Base-by-base conservation (phyloP, 1,140 invertebrate species). In the Pissodes strobi region DNA sequence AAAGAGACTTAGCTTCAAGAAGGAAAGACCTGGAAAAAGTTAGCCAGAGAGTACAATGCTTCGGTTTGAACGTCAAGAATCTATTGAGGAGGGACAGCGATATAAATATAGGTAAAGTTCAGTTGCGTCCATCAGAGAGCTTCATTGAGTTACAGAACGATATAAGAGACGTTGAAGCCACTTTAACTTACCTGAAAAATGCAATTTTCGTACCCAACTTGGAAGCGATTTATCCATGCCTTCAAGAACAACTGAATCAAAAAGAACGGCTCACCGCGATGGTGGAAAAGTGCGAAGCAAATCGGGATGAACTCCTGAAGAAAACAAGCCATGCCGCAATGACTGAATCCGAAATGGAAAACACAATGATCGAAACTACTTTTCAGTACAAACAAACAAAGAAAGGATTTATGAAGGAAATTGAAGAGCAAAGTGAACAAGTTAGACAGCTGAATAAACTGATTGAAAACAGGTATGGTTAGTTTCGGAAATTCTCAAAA, bases 1-100 rank as follows among this genome's bases (percentile, higher is more conserved):
- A 83, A 75, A 70, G 72, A 12, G 85, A 86, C 60, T 86, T 87
- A 84, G 84, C 82, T 64, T 81, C 84, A 38, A 76, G 86, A 45
- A 81, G 86, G 55, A 72, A 78, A 22, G 82, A 80, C 8, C 73
- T 88, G 17, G 80, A 82, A 56, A 66, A 79, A 6, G 80, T 82
- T 0, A 78, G 80, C 0, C 71, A 76, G 12, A 79, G 84, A 70
- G 82, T 86, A 2, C 77, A 83, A 5, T 82, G 83, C 67, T 73
- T 87, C 17, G 82, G 82, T 46, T 73, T 80, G 18, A 84, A 82
- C 22, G 80, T 84, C 15, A 82, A 82, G 6, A 82, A 82, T 4
- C 74, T 87, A 1, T 81, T 87, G 65, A 72, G 85, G 46, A 79
- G 83, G 57, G 85, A 87, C 77, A 82, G 81, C 53, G 79, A 82